phyloP scores from a whole-genome alignment of 2,113 vertebrate species.

The Camelus dromedarius region DNA sequence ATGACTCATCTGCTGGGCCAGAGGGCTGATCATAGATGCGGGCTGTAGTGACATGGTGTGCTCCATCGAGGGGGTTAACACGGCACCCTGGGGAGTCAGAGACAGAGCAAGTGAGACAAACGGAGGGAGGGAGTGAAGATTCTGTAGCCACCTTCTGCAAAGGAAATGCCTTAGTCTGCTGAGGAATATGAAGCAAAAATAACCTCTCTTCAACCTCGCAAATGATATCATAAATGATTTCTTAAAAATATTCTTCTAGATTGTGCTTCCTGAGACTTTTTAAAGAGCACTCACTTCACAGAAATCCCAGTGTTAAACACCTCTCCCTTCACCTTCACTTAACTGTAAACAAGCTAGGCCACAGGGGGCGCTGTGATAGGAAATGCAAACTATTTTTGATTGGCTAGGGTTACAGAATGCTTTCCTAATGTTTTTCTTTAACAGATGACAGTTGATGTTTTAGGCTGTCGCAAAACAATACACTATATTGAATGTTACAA shows the following conservation, averaged over 20 bases:
- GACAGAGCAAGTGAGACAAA: slow-evolving; percentile 35
- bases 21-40: slow-evolving; percentile 95
- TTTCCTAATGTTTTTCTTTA: not conserved
- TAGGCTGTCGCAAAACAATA: slow-evolving; percentile 1
- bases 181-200: slow-evolving; percentile 29
- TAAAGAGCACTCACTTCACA: not conserved
- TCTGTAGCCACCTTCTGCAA: slow-evolving; percentile 43
- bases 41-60: slow-evolving; percentile 98
- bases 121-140: not conserved
- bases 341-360: not conserved
- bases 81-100: slow-evolving; percentile 91
- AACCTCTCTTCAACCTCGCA: not conserved
- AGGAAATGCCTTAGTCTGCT: slow-evolving; percentile 31
- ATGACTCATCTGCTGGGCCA: slow-evolving; percentile 99
- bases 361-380: not conserved
- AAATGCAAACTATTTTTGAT: not conserved
- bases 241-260: not conserved
- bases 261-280: not conserved
- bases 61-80: slow-evolving; percentile 99
- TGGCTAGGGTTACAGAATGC: not conserved
- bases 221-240: not conserved
- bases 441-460: not conserved
- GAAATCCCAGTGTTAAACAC: not conserved
- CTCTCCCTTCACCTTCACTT: not conserved
- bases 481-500: not conserved